phyloP scores from a whole-genome alignment of 1,140 invertebrate species.

The Drosophila repleta region DNA sequence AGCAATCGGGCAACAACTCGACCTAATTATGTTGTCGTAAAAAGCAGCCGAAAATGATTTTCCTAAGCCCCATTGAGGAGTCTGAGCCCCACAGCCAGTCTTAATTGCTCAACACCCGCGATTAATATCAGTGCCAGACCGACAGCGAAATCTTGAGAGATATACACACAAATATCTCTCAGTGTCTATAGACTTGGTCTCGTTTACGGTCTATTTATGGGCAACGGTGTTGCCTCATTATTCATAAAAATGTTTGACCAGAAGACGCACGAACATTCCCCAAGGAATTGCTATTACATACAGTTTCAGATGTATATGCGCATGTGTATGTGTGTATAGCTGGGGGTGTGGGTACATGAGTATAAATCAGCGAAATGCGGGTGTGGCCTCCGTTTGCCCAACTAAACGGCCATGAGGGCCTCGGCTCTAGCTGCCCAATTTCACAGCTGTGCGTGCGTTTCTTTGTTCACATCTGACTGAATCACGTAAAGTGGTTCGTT shows the following conservation, averaged over 20 bases:
- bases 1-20: slow-evolving; percentile 26
- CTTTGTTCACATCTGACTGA: slow-evolving; percentile 27
- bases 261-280: slow-evolving; percentile 39
- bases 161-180: slow-evolving; percentile 5
- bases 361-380: slow-evolving; percentile 51
- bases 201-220: slow-evolving; percentile 70
- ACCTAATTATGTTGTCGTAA: slow-evolving; percentile 68
- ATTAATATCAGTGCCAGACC: slow-evolving; percentile 55
- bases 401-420: slow-evolving; percentile 48
- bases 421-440: background rate
- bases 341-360: slow-evolving; percentile 8
- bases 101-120: slow-evolving; percentile 75
- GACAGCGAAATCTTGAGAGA: slow-evolving; percentile 25
- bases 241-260: slow-evolving; percentile 70
- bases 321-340: background rate
- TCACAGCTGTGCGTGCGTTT: slow-evolving; percentile 32
- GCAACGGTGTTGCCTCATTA: slow-evolving; percentile 60
- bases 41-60: slow-evolving; percentile 45
- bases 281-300: slow-evolving; percentile 43
- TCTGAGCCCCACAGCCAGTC: slow-evolving; percentile 33
- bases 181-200: slow-evolving; percentile 3
- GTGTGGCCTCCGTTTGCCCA: slow-evolving; percentile 41
- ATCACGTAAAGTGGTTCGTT: slow-evolving; percentile 52
- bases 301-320: background rate
- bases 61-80: slow-evolving; percentile 31